Conservation (phyloP, 1,140 invertebrate species). For the Pogonognathellus flavescens region DNA sequence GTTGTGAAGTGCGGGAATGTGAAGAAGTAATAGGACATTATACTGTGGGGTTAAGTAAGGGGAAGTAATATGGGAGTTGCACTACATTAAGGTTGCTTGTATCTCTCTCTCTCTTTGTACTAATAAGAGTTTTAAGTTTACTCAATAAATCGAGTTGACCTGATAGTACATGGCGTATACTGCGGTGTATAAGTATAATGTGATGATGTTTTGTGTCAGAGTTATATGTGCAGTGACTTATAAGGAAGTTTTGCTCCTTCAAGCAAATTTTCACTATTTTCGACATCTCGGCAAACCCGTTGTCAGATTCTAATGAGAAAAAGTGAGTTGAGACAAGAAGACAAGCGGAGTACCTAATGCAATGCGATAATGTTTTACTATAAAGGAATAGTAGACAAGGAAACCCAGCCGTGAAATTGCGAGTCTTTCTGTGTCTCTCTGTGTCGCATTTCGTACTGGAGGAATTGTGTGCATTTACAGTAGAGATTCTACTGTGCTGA, state of each 20-base stretch:
- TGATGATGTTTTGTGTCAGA: constrained; percentile 3
- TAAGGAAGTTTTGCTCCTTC: constrained; percentile 39
- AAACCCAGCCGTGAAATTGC: constrained; percentile 46
- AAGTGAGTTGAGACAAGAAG: constrained; percentile 42
- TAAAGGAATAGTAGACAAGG: constrained; percentile 17
- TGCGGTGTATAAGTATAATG: too few relatives aligned
- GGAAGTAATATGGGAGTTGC: constrained; percentile 3
- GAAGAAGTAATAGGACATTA: too few relatives aligned
- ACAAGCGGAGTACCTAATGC: constrained; percentile 16
- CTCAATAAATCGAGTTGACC: too few relatives aligned
- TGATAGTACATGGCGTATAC: too few relatives aligned
- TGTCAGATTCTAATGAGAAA: constrained; percentile 50
- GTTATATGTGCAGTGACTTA: background rate
- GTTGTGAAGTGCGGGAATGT: background rate
- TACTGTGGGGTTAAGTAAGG: background rate
- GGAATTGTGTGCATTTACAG: background rate
- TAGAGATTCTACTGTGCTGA: background rate
- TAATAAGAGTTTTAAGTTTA: too few relatives aligned
- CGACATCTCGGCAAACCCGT: constrained; percentile 39
- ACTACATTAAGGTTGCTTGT: constrained; percentile 15
- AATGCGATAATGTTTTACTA: constrained; percentile 4
- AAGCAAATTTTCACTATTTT: constrained; percentile 48
- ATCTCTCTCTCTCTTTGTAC: too few relatives aligned
- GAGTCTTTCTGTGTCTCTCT: constrained; percentile 23
- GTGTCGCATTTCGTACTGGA: background rate